These are phyloP conservation scores for Acestrorhynchus altus DNA, from an alignment of 2,797 vertebrate species.

Conservation along the genomic window DNA sequence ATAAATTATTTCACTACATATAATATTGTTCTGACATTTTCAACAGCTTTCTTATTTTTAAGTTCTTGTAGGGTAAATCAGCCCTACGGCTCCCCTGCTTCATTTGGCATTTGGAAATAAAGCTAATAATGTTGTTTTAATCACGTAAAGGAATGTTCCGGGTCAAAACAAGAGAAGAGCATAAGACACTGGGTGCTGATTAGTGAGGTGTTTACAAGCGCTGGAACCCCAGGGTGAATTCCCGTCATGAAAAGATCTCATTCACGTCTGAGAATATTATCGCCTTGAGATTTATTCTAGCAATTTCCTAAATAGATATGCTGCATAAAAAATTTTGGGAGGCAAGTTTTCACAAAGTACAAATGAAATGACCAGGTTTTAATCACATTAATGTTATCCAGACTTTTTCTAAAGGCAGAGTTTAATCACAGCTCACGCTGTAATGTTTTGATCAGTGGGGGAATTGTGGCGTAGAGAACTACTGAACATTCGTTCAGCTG, in stretches of 20 bases:
- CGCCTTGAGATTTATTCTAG: constrained; percentile 55
- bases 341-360: constrained; percentile 49
- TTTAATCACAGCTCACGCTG: background rate
- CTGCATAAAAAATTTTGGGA: constrained; percentile 58
- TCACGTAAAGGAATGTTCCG: constrained; percentile 37
- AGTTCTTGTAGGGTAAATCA: no score
- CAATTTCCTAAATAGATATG: constrained; percentile 47
- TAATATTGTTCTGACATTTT: no score
- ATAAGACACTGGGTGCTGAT: constrained; percentile 44
- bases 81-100: no score
- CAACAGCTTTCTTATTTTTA: no score
- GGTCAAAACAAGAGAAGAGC: constrained; percentile 44
- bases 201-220: constrained; percentile 50
- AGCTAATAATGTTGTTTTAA: constrained; percentile 50
- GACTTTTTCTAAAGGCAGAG: constrained; percentile 55
- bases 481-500: constrained; percentile 5
- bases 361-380: constrained; percentile 55
- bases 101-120: constrained; percentile 40
- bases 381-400: constrained; percentile 56
- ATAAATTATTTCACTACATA: no score
- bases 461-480: background rate
- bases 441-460: constrained; percentile 8
- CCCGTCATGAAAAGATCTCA: constrained; percentile 47
- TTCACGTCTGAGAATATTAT: constrained; percentile 51
- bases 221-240: constrained; percentile 36